Evolutionary conservation across 2,888 invertebrate genomes (phyloP).

Genomic region (Bugula neritina): DNA sequence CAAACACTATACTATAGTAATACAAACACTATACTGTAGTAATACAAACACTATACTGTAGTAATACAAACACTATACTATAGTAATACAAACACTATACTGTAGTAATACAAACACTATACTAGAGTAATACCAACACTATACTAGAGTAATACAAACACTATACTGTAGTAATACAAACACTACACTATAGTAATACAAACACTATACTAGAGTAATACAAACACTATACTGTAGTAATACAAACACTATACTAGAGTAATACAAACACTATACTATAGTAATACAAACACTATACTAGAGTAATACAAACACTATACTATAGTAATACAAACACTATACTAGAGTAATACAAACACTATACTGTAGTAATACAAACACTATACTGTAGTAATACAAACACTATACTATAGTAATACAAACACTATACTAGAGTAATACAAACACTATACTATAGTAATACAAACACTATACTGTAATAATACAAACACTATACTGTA

Average conservation of each 20-base stretch:
- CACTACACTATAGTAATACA: too few relatives aligned
- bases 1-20: too few relatives aligned
- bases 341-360: neutral
- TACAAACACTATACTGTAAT: neutral
- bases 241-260: neutral
- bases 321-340: too few relatives aligned
- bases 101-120: too few relatives aligned
- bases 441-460: too few relatives aligned
- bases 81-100: neutral
- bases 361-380: too few relatives aligned
- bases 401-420: too few relatives aligned
- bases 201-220: neutral
- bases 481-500: too few relatives aligned
- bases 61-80: constrained; percentile 27
- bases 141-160: too few relatives aligned
- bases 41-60: too few relatives aligned
- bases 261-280: too few relatives aligned
- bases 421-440: neutral
- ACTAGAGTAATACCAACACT: neutral
- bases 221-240: too few relatives aligned
- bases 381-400: neutral
- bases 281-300: constrained; percentile 27
- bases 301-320: neutral
- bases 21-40: neutral
- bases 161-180: neutral